Conservation (phyloP, 2,888 invertebrate genomes). For the Andrena trimmerana region DNA sequence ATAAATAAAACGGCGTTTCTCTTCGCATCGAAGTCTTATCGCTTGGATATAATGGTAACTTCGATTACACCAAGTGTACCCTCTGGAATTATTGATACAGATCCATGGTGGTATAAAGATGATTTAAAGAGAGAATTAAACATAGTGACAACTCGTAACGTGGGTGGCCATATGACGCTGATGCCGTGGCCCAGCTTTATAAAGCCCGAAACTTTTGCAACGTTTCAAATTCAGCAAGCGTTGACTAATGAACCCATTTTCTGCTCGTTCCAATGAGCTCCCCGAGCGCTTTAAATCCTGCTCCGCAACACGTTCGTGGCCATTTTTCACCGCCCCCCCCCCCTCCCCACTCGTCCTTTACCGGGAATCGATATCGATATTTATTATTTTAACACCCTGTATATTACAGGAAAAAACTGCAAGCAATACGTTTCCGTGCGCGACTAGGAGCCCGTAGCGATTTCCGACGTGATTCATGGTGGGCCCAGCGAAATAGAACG, state of each 20-base stretch:
- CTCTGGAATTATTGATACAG: not conserved
- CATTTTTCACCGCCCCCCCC: not conserved
- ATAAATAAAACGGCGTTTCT: constrained; percentile 3
- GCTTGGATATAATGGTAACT: not conserved
- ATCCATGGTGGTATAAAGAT: not conserved
- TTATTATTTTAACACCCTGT: constrained; percentile 22
- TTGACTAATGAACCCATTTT: not conserved
- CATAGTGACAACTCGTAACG: not conserved
- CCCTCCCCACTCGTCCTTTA: too few species aligned
- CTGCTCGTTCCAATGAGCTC: not conserved
- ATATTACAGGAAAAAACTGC: constrained; percentile 3
- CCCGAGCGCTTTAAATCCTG: not conserved
- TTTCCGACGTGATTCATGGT: constrained; percentile 31
- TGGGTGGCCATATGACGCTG: too few species aligned
- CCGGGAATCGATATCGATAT: constrained; percentile 14
- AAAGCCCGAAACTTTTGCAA: not conserved
- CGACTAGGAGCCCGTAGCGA: constrained; percentile 3
- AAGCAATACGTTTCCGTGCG: constrained; percentile 6
- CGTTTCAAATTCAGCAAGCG: not conserved
- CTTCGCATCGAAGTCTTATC: not conserved
- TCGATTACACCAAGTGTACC: not conserved
- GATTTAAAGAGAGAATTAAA: not conserved
- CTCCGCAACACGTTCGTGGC: not conserved
- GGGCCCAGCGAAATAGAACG: constrained; percentile 3
- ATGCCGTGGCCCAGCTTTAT: not conserved